Percentiles rank a stretch among this genome's conserved stretches.
Evolutionary conservation across 2,797 vertebrate species (phyloP).

Genomic region (Melanotaenia maccullochi): DNA sequence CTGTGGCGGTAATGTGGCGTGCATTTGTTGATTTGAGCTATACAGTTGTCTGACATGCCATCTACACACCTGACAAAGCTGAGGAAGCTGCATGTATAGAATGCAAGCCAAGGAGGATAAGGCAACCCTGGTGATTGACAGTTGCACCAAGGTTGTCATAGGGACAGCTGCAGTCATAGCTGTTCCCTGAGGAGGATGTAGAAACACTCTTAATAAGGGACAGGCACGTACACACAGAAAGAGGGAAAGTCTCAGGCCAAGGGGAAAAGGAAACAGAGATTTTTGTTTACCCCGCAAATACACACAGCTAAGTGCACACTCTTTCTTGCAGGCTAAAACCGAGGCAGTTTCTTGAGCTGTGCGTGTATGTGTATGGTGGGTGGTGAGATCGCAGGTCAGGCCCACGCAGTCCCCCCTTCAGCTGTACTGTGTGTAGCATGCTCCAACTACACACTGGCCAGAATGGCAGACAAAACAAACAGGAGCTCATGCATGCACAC

Average conservation of each 20-base stretch:
- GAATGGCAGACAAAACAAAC: constrained; percentile 70
- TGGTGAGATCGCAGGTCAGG: constrained; percentile 81
- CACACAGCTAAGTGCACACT: constrained; percentile 14
- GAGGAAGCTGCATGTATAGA: constrained; percentile 42
- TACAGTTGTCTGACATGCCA: constrained; percentile 52
- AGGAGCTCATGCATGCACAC: constrained; percentile 47
- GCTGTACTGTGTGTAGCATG: constrained; percentile 71
- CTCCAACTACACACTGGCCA: constrained; percentile 60
- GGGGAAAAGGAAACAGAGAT: constrained; percentile 32
- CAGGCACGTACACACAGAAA: constrained; percentile 34
- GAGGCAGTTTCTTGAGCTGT: constrained; percentile 53
- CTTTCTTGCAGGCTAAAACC: constrained; percentile 51
- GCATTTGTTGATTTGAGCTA: constrained; percentile 47
- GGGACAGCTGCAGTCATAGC: constrained; percentile 68
- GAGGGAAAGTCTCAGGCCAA: constrained; percentile 20
- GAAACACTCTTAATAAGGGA: constrained; percentile 66
- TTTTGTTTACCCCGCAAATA: constrained; percentile 52
- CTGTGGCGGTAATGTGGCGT: constrained; percentile 13
- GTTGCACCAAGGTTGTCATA: constrained; percentile 73
- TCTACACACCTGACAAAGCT: constrained; percentile 68
- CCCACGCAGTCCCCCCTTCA: constrained; percentile 83
- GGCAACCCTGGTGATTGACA: constrained; percentile 63
- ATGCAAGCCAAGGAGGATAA: constrained; percentile 53
- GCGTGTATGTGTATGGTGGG: constrained; percentile 69
- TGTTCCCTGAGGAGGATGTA: constrained; percentile 68